Evolutionary conservation across 2,888 invertebrate species (phyloP).

Genomic region (Nesidiocoris tenuis): DNA sequence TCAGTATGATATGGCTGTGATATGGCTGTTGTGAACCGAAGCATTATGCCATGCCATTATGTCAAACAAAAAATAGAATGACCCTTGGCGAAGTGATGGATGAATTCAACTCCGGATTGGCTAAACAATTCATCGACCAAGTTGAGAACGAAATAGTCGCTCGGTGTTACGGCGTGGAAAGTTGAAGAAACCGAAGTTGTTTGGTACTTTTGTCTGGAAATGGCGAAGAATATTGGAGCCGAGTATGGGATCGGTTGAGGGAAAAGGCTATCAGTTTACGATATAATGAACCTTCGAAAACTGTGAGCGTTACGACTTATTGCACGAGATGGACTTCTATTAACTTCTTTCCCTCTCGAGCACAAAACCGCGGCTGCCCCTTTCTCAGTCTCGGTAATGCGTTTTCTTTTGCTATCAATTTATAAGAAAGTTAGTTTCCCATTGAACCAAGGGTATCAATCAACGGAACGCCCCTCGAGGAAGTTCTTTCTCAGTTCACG

Average conservation of each 20-base stretch:
- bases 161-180: too few relatives aligned
- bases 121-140: too few relatives aligned
- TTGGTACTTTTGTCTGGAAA: neutral
- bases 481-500: neutral
- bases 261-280: slow-evolving; percentile 27
- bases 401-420: slow-evolving; percentile 39
- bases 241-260: neutral
- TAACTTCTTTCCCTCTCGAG: slow-evolving; percentile 13
- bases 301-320: slow-evolving; percentile 40
- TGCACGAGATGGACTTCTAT: slow-evolving; percentile 40
- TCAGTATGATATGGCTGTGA: too few relatives aligned
- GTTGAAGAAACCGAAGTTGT: neutral
- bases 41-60: too few relatives aligned
- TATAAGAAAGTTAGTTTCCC: slow-evolving; percentile 37
- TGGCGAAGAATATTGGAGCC: neutral
- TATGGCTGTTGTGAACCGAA: too few relatives aligned
- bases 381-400: slow-evolving; percentile 17
- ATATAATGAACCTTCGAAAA: slow-evolving; percentile 35
- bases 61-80: too few relatives aligned
- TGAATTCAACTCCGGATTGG: too few relatives aligned
- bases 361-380: neutral
- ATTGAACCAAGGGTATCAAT: slow-evolving; percentile 36
- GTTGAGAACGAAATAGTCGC: too few relatives aligned
- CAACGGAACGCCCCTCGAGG: slow-evolving; percentile 12
- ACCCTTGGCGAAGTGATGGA: too few relatives aligned